phyloP scores from a whole-genome alignment of 1,140 invertebrate genomes.

The Drosophila arawakana region DNA sequence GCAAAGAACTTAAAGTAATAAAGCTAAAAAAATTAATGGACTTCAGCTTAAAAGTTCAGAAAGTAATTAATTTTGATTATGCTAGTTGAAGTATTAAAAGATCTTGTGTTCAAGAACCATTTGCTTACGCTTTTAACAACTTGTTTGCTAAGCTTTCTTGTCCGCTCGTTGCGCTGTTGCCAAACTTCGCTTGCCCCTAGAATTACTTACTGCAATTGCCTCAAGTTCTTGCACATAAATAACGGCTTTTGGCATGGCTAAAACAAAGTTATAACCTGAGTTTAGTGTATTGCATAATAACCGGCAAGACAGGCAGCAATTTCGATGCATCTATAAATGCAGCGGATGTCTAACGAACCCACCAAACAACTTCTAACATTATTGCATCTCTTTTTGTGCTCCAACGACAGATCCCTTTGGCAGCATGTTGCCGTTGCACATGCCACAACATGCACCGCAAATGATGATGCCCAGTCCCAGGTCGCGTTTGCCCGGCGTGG shows the following conservation, averaged over 20 bases:
- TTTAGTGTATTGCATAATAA: conserved; percentile 17
- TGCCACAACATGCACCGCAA: conserved; percentile 63
- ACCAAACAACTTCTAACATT: conserved; percentile 59
- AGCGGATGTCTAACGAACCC: conserved; percentile 61
- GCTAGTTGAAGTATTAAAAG: no score
- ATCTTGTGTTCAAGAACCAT: no score
- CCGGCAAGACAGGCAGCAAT: conserved; percentile 17
- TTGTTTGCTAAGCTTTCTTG: no score
- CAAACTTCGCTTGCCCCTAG: background rate
- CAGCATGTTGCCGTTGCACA: conserved; percentile 69
- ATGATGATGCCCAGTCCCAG: conserved; percentile 74
- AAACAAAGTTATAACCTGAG: background rate
- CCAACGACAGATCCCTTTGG: conserved; percentile 80
- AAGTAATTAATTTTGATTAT: no score
- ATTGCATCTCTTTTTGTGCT: background rate
- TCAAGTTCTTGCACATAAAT: background rate
- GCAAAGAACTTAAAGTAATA: no score
- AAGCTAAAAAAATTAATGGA: no score
- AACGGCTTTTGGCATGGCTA: background rate
- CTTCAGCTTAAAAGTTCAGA: no score
- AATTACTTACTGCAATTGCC: background rate
- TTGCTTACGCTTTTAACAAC: no score
- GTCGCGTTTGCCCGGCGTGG: conserved; percentile 79
- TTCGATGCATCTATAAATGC: conserved; percentile 17
- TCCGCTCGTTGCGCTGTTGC: background rate